Evolutionary conservation across 2,888 invertebrate genomes (phyloP).

Genomic region (Melitaea athalia): DNA sequence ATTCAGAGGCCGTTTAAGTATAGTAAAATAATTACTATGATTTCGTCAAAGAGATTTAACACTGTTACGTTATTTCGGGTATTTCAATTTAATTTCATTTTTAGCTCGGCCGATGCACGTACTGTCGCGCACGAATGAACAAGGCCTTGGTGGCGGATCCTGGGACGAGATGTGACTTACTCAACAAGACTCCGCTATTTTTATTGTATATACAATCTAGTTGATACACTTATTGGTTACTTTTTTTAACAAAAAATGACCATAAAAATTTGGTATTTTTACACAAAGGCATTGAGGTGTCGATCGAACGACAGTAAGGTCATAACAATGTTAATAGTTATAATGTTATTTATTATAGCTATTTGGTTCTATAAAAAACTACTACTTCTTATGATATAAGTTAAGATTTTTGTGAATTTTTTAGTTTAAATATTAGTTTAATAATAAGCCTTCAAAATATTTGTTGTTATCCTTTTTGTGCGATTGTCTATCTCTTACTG

Average conservation of each 20-base stretch:
- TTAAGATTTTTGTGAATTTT: not conserved
- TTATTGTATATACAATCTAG: constrained; percentile 44
- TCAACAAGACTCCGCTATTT: constrained; percentile 67
- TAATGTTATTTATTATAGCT: no score
- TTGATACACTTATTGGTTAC: constrained; percentile 11
- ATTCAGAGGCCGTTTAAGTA: no score
- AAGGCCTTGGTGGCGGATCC: constrained; percentile 71
- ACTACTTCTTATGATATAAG: not conserved
- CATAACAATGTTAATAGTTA: constrained; percentile 23
- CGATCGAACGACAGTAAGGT: constrained; percentile 24
- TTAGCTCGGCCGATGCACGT: constrained; percentile 57
- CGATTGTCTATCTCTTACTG: no score
- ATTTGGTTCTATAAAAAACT: not conserved
- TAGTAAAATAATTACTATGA: not conserved
- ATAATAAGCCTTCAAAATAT: no score
- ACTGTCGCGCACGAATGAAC: constrained; percentile 65
- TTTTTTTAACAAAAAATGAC: constrained; percentile 22
- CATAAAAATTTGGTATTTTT: constrained; percentile 30
- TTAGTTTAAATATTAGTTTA: not conserved
- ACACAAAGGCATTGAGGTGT: constrained; percentile 14
- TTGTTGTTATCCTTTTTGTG: no score
- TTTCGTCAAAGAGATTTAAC: constrained; percentile 14
- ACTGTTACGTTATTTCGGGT: constrained; percentile 32
- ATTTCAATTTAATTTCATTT: constrained; percentile 44
- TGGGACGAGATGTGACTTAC: constrained; percentile 76